Evolutionary conservation across 2,797 vertebrate genomes (phyloP), one percentile per base, ranked within the genome.

Genomic region (Ptychadena robeensis): DNA sequence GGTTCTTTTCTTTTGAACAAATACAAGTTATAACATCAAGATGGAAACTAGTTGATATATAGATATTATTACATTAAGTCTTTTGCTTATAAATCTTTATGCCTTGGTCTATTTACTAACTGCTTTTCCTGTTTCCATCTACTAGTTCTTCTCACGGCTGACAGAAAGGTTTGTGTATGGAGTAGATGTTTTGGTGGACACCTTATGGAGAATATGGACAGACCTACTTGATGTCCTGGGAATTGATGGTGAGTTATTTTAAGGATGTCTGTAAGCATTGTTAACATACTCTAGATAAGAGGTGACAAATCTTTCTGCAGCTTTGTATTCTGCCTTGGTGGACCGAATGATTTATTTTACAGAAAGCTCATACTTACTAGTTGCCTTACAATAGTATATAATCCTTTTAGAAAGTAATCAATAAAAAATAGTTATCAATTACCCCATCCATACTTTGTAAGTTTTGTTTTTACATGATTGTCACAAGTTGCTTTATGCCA

Each of bases 221-320:
- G 97, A 99, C 87, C 88, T 99, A 70, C 90, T 99, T 88, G 97
- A 99, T 83, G 96, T 98, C 75, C 94, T 99, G 89, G 98, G 98
- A 82, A 96, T 99, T 37, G 97, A 98, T 79, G 95, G 98, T 99
- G 88, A 95, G 93, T 37, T 77, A 75, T 48, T 64, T 64, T 27
- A 44, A 34, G 63, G 11, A 32, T 31, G n/a, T 44, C 8, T 40
- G 31, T 37, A 63, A 27, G 27, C 6, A 59, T 28, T 2, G 11
- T 27, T 68, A 25, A 34, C 10, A 53, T 48, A 11, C 34, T 37
- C 11, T 32, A 59, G 65, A 85, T 71, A 70, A 66, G 6, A 65
- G 61, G 30, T 34, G 25, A 27, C 3, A 11, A 8, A 76, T 65
- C 14, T 32, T 76, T 44, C 14, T 34, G 10, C 4, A 53, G 8